A percentile compares a stretch with the other conserved stretches of the same genome.
These are phyloP conservation scores for Coluber constrictor DNA, from an alignment of 2,797 vertebrate genomes.

Conservation along the genomic window DNA sequence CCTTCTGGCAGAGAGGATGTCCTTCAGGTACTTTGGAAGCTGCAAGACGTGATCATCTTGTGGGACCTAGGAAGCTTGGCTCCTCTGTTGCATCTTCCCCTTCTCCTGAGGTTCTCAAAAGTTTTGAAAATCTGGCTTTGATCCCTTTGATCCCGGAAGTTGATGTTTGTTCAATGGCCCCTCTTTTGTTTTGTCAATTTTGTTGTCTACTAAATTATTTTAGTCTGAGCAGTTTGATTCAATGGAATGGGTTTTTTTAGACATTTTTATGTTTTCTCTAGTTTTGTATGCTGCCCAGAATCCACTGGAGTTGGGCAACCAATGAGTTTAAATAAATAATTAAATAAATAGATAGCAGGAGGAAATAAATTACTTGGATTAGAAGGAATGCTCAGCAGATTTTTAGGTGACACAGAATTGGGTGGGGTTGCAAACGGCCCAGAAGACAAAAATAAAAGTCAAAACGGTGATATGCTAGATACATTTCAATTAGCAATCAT, in stretches of 20 bases:
- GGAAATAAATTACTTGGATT: neutral
- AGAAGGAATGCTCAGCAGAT: neutral
- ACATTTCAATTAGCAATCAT: neutral
- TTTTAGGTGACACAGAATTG: neutral
- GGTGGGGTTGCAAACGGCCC: neutral
- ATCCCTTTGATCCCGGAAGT: neutral
- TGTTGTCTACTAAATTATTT: neutral
- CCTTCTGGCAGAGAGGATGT: neutral
- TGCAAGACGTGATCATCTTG: neutral
- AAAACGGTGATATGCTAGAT: neutral
- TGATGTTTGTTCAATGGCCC: neutral
- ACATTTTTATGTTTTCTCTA: neutral
- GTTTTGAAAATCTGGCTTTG: neutral
- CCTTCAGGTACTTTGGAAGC: neutral
- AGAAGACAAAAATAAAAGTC: neutral
- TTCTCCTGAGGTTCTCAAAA: neutral
- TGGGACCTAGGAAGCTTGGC: neutral
- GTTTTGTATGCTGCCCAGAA: neutral
- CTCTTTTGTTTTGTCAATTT: neutral
- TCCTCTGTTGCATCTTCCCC: neutral
- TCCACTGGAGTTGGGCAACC: neutral
- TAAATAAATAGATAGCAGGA: neutral
- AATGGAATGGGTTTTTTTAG: neutral
- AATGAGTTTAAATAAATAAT: neutral
- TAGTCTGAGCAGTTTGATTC: neutral